Conservation (phyloP, 2,797 vertebrate species). For the Neostethus bicornis region DNA sequence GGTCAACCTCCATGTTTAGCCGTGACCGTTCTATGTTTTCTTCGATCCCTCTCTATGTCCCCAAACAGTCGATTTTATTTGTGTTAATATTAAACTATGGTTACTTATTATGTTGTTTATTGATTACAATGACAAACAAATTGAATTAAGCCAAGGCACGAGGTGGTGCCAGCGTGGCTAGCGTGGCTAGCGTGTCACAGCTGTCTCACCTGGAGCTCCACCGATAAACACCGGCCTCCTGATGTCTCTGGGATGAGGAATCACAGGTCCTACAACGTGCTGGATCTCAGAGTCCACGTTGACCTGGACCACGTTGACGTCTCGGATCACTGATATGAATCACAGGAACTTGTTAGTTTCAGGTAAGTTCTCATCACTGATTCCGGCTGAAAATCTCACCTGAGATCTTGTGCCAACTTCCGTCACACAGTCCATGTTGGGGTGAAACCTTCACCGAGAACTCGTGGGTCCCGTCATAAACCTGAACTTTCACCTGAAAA, state of each 20-base stretch:
- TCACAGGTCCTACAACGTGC: conserved; percentile 86
- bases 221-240: conserved; percentile 90
- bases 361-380: too few relatives aligned
- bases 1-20: too few relatives aligned
- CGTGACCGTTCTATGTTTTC: too few relatives aligned
- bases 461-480: conserved; percentile 85
- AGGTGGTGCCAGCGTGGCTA: too few relatives aligned
- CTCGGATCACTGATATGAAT: conserved; percentile 85
- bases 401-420: conserved; percentile 91
- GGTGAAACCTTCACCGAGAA: conserved; percentile 87
- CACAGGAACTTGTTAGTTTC: too few relatives aligned
- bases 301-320: conserved; percentile 88
- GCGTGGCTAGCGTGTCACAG: too few relatives aligned
- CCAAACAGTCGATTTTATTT: too few relatives aligned
- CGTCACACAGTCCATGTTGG: conserved; percentile 85
- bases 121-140: too few relatives aligned
- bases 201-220: conserved; percentile 89
- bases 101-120: too few relatives aligned
- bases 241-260: conserved; percentile 70
- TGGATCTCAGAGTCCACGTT: conserved; percentile 93
- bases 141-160: too few relatives aligned
- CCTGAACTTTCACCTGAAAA: conserved; percentile 85
- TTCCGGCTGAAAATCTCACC: conserved; percentile 70
- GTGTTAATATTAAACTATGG: too few relatives aligned
- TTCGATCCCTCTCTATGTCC: too few relatives aligned